These are phyloP conservation scores for Pterostichus niger DNA, from an alignment of 2,888 invertebrate genomes.

Conservation along the genomic window DNA sequence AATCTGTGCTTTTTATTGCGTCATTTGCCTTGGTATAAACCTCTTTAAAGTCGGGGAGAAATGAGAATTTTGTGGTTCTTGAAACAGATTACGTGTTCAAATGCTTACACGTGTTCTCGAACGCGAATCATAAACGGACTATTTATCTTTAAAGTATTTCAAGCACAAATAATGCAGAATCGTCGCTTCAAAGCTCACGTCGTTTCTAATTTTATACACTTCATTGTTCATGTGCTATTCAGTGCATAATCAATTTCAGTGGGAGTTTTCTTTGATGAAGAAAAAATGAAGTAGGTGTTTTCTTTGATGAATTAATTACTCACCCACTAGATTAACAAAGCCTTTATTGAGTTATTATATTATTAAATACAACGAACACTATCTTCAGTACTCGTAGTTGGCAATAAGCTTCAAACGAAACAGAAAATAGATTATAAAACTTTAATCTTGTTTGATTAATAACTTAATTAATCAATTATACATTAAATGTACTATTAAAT, in stretches of 20 bases:
- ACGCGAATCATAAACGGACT: conserved; percentile 20
- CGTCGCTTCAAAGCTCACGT: not conserved
- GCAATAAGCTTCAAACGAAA: no score
- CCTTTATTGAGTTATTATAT: no score
- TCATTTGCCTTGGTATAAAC: conserved; percentile 31
- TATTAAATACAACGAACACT: no score
- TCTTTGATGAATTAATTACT: not conserved
- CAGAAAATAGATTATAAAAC: no score
- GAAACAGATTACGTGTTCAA: conserved; percentile 35
- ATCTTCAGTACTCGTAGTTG: no score
- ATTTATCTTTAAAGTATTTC: conserved; percentile 16
- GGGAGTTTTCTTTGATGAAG: not conserved
- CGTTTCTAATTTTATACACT: not conserved
- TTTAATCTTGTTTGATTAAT: no score
- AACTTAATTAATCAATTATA: no score
- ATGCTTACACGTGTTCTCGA: conserved; percentile 45
- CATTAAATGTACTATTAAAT: no score
- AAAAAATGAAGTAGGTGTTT: not conserved
- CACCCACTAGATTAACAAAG: no score
- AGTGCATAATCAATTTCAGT: not conserved
- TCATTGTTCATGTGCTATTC: not conserved
- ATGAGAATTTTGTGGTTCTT: conserved; percentile 28
- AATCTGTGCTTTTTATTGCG: conserved; percentile 38
- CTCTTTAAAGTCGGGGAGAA: conserved; percentile 35
- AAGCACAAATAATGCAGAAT: conserved; percentile 1